These are phyloP conservation scores for Anhinga rufa DNA, from an alignment of 2,113 vertebrate genomes.

Conservation along the genomic window DNA sequence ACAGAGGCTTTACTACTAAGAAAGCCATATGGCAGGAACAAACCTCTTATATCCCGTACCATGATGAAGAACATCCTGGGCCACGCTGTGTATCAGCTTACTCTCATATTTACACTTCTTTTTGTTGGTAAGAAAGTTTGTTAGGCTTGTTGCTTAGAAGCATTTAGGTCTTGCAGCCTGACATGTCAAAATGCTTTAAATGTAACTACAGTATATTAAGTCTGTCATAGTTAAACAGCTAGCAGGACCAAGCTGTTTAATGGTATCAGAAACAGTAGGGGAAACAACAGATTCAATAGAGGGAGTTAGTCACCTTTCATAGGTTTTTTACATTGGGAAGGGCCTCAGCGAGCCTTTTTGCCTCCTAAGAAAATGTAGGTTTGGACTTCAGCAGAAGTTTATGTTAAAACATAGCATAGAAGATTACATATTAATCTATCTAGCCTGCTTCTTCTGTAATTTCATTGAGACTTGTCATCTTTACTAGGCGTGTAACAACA, in stretches of 20 bases:
- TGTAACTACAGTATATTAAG: background rate
- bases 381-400: background rate
- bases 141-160: background rate
- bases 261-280: background rate
- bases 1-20: constrained; percentile 87
- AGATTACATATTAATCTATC: background rate
- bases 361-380: background rate
- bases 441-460: background rate
- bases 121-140: constrained; percentile 81
- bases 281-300: background rate
- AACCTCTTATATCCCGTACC: constrained; percentile 94
- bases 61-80: constrained; percentile 99
- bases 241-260: background rate
- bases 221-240: too few species aligned
- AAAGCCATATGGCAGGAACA: constrained; percentile 93
- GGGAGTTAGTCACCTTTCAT: background rate
- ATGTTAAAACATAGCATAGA: rapidly evolving
- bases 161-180: too few species aligned
- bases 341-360: background rate
- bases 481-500: background rate
- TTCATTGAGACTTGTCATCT: background rate
- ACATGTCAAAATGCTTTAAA: rapidly evolving
- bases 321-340: background rate
- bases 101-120: constrained; percentile 92
- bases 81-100: constrained; percentile 91